These are phyloP conservation scores for Dendrolimus houi DNA, from an alignment of 2,888 invertebrate genomes.

Conservation along the genomic window DNA sequence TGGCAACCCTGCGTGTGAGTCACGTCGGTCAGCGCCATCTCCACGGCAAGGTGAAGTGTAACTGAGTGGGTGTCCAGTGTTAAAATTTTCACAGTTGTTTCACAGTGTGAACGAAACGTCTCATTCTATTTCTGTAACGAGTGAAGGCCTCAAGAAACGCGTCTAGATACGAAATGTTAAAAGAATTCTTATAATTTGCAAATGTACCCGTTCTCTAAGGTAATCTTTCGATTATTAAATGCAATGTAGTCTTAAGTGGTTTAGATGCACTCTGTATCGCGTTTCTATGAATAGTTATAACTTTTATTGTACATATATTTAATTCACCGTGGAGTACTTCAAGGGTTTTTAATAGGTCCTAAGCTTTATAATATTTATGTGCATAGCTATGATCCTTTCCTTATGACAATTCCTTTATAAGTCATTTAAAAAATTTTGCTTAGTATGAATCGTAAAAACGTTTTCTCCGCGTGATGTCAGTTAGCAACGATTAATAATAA, in stretches of 20 bases:
- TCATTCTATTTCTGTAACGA: slow-evolving; percentile 62
- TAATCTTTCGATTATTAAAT: background rate
- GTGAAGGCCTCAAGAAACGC: slow-evolving; percentile 59
- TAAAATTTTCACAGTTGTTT: slow-evolving; percentile 49
- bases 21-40: slow-evolving; percentile 66
- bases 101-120: slow-evolving; percentile 64
- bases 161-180: slow-evolving; percentile 30
- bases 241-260: background rate
- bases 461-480: no score
- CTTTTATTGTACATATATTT: slow-evolving; percentile 3
- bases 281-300: background rate
- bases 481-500: slow-evolving; percentile 5
- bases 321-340: slow-evolving; percentile 8
- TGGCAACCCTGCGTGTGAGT: slow-evolving; percentile 12
- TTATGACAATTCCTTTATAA: no score
- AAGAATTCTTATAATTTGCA: slow-evolving; percentile 51
- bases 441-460: no score
- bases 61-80: slow-evolving; percentile 65
- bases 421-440: no score
- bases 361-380: background rate
- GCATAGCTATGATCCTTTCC: no score
- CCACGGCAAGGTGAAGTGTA: slow-evolving; percentile 67
- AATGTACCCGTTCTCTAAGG: background rate
- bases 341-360: slow-evolving; percentile 14
- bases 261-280: background rate